These are phyloP conservation scores for Nibea coibor DNA, from an alignment of 2,113 vertebrate genomes.

Conservation along the genomic window DNA sequence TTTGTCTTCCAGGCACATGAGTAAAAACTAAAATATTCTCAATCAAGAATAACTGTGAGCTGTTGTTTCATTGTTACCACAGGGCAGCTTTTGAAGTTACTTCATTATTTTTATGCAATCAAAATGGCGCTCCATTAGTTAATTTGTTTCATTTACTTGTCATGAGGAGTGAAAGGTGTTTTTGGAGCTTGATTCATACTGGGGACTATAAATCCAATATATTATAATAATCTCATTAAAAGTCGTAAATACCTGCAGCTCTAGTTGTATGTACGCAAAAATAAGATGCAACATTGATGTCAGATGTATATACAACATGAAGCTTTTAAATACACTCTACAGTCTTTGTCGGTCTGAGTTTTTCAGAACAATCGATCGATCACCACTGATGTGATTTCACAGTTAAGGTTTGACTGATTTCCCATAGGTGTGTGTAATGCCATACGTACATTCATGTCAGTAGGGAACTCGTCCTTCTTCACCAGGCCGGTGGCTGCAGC, in stretches of 20 bases:
- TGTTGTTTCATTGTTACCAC: not conserved
- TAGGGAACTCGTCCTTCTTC: conserved; percentile 96
- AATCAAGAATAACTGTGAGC: not conserved
- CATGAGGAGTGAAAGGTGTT: not conserved
- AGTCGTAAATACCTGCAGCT: not conserved
- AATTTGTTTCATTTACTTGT: not conserved
- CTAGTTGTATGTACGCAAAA: not conserved
- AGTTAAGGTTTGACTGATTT: not conserved
- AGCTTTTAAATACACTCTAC: not conserved
- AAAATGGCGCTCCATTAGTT: not conserved
- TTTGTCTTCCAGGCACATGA: conserved; percentile 1
- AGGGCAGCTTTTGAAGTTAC: not conserved
- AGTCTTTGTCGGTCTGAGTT: not conserved
- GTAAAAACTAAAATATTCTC: conserved; percentile 2
- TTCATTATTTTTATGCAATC: not conserved
- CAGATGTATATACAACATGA: not conserved
- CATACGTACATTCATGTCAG: conserved; percentile 91
- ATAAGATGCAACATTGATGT: not conserved
- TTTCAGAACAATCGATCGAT: not conserved
- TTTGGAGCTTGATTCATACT: not conserved
- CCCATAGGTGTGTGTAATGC: not conserved
- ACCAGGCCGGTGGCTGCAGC: conserved; percentile 94
- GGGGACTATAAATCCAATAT: not conserved
- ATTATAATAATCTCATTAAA: too few species aligned
- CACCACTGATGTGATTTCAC: not conserved